These are phyloP conservation scores for Machimus rusticus DNA, from an alignment of 2,888 invertebrate species.

Conservation along the genomic window DNA sequence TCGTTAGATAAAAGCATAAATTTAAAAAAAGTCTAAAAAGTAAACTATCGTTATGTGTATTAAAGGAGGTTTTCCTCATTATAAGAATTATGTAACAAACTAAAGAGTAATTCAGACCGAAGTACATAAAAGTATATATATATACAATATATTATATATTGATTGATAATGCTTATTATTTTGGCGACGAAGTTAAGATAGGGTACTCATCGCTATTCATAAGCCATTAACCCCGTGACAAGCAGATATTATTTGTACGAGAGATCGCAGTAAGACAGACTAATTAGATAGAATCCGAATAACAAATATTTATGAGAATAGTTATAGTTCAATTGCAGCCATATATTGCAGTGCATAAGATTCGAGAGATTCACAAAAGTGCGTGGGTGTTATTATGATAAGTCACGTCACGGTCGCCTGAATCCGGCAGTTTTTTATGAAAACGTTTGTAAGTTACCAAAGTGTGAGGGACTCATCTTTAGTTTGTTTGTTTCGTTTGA, in stretches of 20 bases:
- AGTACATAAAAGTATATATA: background rate
- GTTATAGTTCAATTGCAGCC: background rate
- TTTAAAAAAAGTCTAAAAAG: background rate
- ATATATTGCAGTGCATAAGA: background rate
- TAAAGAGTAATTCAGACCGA: slow-evolving; percentile 18
- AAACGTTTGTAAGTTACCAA: slow-evolving; percentile 4
- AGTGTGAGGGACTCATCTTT: background rate
- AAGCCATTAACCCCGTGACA: slow-evolving; percentile 26
- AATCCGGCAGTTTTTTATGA: slow-evolving; percentile 5
- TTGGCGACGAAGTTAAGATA: slow-evolving; percentile 5
- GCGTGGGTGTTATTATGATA: background rate
- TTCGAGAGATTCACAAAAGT: background rate
- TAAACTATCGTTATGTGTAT: slow-evolving; percentile 31
- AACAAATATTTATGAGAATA: slow-evolving; percentile 11
- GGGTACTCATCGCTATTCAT: background rate
- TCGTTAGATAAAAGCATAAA: slow-evolving; percentile 32
- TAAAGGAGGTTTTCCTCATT: slow-evolving; percentile 31
- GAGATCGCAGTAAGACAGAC: background rate
- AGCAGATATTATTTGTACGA: slow-evolving; percentile 1
- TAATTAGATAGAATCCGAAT: slow-evolving; percentile 36
- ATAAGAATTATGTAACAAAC: slow-evolving; percentile 19
- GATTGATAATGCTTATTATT: slow-evolving; percentile 27
- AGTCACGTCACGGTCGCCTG: background rate
- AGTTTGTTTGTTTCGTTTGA: background rate
- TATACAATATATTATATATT: background rate